Conservation (phyloP, 2,113 vertebrate genomes). For the Hyaena hyaena region DNA sequence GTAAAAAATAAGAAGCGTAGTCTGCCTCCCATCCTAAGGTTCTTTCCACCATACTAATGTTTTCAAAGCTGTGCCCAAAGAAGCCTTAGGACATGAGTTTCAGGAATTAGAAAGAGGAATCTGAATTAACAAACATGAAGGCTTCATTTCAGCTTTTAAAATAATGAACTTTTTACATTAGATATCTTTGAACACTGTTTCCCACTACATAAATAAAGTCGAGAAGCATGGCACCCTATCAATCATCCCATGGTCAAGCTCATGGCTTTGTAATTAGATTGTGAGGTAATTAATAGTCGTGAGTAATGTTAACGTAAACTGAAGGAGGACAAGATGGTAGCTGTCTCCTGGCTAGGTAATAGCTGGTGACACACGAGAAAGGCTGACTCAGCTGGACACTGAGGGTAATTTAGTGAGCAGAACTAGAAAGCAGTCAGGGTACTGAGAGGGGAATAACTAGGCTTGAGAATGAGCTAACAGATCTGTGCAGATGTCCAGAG, state of each 20-base stretch:
- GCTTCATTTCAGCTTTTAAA: not conserved
- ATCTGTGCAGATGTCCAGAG: not conserved
- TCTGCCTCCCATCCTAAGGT: not conserved
- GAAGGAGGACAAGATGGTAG: not conserved
- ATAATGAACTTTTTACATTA: not conserved
- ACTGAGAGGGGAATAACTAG: not conserved
- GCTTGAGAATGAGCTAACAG: not conserved
- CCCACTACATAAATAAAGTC: not conserved
- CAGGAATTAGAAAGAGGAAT: not conserved
- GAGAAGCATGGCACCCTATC: not conserved
- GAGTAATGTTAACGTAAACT: not conserved
- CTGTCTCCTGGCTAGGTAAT: not conserved
- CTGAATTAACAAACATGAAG: not conserved
- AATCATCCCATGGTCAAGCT: not conserved
- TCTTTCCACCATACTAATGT: not conserved
- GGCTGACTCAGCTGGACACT: not conserved
- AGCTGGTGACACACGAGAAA: not conserved
- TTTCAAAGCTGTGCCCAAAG: not conserved
- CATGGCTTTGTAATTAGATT: not conserved
- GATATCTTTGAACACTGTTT: not conserved
- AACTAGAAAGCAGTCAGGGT: not conserved
- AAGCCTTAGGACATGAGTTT: not conserved
- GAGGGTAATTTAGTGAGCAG: not conserved
- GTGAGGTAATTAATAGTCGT: not conserved
- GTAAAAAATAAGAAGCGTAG: not conserved